Conservation (phyloP, 2,888 invertebrate species). For the Mesorhabditis sp. region DNA sequence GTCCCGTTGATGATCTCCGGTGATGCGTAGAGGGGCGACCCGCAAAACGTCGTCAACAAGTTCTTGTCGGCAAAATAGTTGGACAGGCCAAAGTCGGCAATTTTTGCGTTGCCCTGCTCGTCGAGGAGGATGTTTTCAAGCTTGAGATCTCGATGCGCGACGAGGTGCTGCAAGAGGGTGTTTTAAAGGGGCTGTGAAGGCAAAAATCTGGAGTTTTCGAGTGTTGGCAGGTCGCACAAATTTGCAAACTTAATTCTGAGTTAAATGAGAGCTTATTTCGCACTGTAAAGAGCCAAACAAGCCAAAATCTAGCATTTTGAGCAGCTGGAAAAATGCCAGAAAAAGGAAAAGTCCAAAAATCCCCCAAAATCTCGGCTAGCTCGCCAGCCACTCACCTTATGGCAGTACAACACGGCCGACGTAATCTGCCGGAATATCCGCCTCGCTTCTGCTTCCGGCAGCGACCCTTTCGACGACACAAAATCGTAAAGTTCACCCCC, state of each 20-base stretch:
- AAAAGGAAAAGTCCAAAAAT: background rate
- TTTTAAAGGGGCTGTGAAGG: background rate
- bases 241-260: no score
- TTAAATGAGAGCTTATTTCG: no score
- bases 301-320: no score
- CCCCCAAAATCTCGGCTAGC: background rate
- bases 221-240: background rate
- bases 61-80: constrained; percentile 71
- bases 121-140: constrained; percentile 63
- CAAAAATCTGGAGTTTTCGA: background rate
- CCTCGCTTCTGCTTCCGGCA: constrained; percentile 85
- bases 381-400: constrained; percentile 67
- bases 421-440: constrained; percentile 92
- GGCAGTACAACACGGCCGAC: constrained; percentile 93
- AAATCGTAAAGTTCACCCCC: constrained; percentile 98
- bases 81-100: constrained; percentile 96
- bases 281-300: no score
- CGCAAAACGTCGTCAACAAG: constrained; percentile 63
- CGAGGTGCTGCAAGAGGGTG: constrained; percentile 54
- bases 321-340: background rate
- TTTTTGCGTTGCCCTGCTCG: constrained; percentile 65
- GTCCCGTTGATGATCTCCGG: constrained; percentile 62
- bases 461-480: constrained; percentile 69
- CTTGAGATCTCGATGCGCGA: constrained; percentile 63
- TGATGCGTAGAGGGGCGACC: constrained; percentile 62